Evolutionary conservation across 2,888 invertebrate species (phyloP), one percentile per base, ranked within the genome.

Genomic region (Dicyrtomina minuta): DNA sequence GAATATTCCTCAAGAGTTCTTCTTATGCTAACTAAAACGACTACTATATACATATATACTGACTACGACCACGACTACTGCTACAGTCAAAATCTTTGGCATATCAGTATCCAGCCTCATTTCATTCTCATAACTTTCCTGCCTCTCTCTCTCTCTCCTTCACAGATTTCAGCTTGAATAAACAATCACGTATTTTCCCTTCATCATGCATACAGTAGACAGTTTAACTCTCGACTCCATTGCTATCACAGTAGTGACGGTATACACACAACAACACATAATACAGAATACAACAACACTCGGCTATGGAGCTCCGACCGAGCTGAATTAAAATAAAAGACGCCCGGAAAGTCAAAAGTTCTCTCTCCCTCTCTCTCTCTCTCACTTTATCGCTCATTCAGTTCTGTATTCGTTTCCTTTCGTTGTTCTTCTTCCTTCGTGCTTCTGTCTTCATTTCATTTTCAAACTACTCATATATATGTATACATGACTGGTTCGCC

Each of bases 251-350:
- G 17, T 53, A 53, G 20, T 10, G 22, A 53, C 53, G 46, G 17
- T 53, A 53, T 33, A 8, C 33, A 33, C 33, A 33, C 33, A 33
- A 3, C 3, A 33, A 33, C 53, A 22, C 22, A 58, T 41, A 39
- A 55, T 58, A 22, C 1, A 17, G 39, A 58, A 58, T 58, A 39
- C 58, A 33, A 39, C 58, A 33, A 33, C 33, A 58, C 20, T 41
- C 39, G 41, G n/a, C n/a, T n/a, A n/a, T n/a, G n/a, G n/a, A n/a
- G 39, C 22, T 58, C 41, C 58, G n/a, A 39, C 58, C 58, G 49
- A 62, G 62, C 62, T 62, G 62, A 62, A 49, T 62, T 62, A 62
- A 62, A 62, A 62, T 62, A 62, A 33, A 62, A 62, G 62, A 62
- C 27, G 62, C 62, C 62, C 62, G 62, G 62, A 62, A 62, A 62